Conservation (phyloP, 2,888 invertebrate genomes). For the Baronia brevicornis region DNA sequence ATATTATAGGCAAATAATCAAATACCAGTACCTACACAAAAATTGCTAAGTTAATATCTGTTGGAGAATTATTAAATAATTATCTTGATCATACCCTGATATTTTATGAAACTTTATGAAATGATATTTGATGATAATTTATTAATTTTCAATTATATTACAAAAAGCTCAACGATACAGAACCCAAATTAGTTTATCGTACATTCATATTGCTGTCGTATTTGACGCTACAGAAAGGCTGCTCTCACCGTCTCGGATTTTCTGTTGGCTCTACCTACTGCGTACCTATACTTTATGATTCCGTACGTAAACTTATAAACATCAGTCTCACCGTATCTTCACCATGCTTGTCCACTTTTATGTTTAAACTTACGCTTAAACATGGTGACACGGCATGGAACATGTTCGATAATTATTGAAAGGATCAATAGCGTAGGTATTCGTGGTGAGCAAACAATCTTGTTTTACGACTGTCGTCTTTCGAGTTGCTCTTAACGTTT, state of each 20-base stretch:
- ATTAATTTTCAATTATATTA: neutral
- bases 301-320: constrained; percentile 67
- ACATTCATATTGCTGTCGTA: constrained; percentile 23
- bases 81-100: too few relatives aligned
- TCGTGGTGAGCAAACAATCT: constrained; percentile 62
- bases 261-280: constrained; percentile 70
- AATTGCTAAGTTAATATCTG: too few relatives aligned
- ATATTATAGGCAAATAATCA: too few relatives aligned
- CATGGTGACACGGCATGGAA: constrained; percentile 73
- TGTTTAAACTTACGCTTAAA: constrained; percentile 64
- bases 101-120: too few relatives aligned
- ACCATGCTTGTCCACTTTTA: constrained; percentile 59
- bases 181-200: constrained; percentile 5
- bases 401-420: constrained; percentile 76
- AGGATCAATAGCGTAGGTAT: constrained; percentile 73
- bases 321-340: constrained; percentile 47
- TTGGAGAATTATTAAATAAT: too few relatives aligned
- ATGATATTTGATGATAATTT: too few relatives aligned
- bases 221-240: constrained; percentile 31
- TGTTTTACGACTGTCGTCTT: constrained; percentile 59
- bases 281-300: constrained; percentile 61
- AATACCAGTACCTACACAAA: too few relatives aligned
- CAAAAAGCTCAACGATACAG: constrained; percentile 2
- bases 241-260: constrained; percentile 48
- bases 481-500: constrained; percentile 51